Evolutionary conservation across 2,113 vertebrate genomes (phyloP).

Genomic region (Triplophysa tibetana): DNA sequence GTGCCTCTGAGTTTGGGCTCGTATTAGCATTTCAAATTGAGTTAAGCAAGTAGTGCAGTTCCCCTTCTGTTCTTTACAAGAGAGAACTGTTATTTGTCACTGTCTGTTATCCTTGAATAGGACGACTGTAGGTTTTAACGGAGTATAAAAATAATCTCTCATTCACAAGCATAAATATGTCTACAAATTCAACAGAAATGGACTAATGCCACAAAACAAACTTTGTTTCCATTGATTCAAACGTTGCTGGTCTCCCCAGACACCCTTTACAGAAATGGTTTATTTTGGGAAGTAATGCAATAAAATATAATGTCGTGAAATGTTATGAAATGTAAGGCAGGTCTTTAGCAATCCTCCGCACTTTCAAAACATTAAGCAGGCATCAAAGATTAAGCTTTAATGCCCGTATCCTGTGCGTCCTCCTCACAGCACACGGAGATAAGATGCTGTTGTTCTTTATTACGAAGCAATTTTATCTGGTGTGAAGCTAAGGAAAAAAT

Average conservation of each 20-base stretch:
- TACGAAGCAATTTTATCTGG: constrained; percentile 40
- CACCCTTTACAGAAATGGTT: constrained; percentile 13
- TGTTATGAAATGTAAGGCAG: constrained; percentile 32
- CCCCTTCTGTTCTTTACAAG: constrained; percentile 61
- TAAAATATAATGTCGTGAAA: constrained; percentile 26
- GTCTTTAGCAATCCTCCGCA: constrained; percentile 33
- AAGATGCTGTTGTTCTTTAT: constrained; percentile 48
- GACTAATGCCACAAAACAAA: neutral
- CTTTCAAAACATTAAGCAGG: constrained; percentile 41
- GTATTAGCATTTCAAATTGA: constrained; percentile 77
- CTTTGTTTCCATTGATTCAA: neutral
- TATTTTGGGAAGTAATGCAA: constrained; percentile 26
- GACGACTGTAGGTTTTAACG: neutral
- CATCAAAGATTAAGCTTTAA: constrained; percentile 42
- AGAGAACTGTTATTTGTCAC: constrained; percentile 57
- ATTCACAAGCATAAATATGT: neutral
- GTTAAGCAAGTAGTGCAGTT: constrained; percentile 67
- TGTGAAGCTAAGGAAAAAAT: constrained; percentile 19
- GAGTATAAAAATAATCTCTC: neutral
- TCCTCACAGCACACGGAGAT: constrained; percentile 32
- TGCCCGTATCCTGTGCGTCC: constrained; percentile 16
- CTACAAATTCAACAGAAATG: neutral
- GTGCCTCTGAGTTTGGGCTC: constrained; percentile 62
- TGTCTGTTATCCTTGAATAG: neutral
- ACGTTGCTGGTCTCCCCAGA: neutral